Evolutionary conservation across 2,888 invertebrate species (phyloP).

Genomic region (Pharmacophagus antenor): DNA sequence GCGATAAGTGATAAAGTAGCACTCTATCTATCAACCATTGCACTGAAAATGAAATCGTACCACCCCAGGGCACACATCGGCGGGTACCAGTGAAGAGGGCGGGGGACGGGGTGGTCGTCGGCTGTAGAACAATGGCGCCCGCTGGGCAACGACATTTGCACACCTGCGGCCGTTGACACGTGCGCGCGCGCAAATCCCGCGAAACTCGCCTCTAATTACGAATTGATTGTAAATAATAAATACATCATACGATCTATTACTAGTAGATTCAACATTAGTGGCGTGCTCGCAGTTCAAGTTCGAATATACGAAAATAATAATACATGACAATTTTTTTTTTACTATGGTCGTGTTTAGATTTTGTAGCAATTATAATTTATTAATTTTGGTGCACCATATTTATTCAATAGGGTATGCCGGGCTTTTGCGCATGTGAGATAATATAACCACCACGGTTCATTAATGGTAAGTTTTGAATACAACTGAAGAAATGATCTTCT

Average conservation of each 20-base stretch:
- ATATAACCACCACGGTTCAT: too few species aligned
- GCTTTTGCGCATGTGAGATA: too few species aligned
- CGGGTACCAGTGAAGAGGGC: slow-evolving; percentile 24
- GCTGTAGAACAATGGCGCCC: slow-evolving; percentile 57
- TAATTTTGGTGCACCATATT: too few species aligned
- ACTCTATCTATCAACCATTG: neutral
- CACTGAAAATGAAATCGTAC: slow-evolving; percentile 12
- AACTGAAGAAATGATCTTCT: too few species aligned
- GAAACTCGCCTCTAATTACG: slow-evolving; percentile 10
- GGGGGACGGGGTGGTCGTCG: slow-evolving; percentile 37
- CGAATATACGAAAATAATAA: neutral
- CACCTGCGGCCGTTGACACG: slow-evolving; percentile 75
- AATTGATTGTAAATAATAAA: slow-evolving; percentile 22
- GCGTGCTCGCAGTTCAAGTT: neutral
- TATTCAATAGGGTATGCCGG: too few species aligned
- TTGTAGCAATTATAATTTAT: too few species aligned
- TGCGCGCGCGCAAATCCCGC: slow-evolving; percentile 51
- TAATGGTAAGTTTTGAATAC: too few species aligned
- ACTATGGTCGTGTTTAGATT: too few species aligned
- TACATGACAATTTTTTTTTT: too few species aligned
- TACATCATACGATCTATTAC: neutral
- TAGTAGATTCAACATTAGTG: neutral
- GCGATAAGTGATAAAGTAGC: slow-evolving; percentile 6
- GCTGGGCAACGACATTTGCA: slow-evolving; percentile 64
- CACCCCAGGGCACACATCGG: slow-evolving; percentile 12